Evolutionary conservation across 1,140 invertebrate species (phyloP).

Genomic region (Drosophila serrata): DNA sequence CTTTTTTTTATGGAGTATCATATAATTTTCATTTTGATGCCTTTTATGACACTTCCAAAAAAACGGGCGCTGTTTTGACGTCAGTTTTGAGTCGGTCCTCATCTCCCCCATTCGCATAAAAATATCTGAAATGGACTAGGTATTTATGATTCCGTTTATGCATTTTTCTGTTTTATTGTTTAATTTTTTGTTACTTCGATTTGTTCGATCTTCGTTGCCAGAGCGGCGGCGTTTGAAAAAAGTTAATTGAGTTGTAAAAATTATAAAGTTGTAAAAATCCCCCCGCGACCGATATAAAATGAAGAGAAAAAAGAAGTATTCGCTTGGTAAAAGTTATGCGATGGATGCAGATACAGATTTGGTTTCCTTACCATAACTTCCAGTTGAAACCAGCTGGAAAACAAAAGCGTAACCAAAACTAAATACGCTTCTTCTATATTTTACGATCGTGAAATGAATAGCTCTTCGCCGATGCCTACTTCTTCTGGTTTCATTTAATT

Average conservation of each 20-base stretch:
- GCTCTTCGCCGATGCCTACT: conserved; percentile 42
- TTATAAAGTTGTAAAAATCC: conserved; percentile 80
- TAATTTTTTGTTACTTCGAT: conserved; percentile 71
- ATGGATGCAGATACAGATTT: conserved; percentile 44
- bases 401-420: conserved; percentile 67
- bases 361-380: conserved; percentile 57
- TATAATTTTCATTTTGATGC: conserved; percentile 81
- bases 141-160: conserved; percentile 83
- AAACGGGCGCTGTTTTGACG: conserved; percentile 45
- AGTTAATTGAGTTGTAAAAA: conserved; percentile 84
- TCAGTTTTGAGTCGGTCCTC: conserved; percentile 53
- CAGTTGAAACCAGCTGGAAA: conserved; percentile 71
- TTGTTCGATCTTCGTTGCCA: conserved; percentile 28
- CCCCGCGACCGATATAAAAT: conserved; percentile 10
- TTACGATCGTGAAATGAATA: conserved; percentile 78
- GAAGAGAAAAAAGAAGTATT: conserved; percentile 13
- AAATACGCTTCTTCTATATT: conserved; percentile 66
- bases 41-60: conserved; percentile 78
- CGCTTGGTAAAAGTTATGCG: conserved; percentile 57
- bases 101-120: conserved; percentile 42
- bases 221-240: conserved; percentile 68
- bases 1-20: conserved; percentile 39
- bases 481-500: conserved; percentile 36
- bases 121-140: conserved; percentile 64
- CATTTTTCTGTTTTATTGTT: conserved; percentile 79